phyloP scores from a whole-genome alignment of 2,888 invertebrate species.

The Phortica magna region DNA sequence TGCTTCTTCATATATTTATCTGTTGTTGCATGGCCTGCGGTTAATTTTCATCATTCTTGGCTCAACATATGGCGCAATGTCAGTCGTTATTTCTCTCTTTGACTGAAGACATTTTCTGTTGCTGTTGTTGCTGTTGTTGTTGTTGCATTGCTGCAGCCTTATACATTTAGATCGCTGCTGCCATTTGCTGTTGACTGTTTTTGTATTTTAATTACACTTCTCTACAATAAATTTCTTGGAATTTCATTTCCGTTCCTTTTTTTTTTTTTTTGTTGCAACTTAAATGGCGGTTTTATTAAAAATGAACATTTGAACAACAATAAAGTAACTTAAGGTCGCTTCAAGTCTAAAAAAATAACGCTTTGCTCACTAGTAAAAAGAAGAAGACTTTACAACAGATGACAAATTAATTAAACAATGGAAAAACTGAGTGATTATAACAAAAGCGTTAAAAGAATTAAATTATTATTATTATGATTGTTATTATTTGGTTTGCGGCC shows the following conservation, averaged over 20 bases:
- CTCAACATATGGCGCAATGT: constrained; percentile 55
- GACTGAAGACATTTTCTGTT: constrained; percentile 53
- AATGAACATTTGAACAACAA: too few species aligned
- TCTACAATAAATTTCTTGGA: constrained; percentile 45
- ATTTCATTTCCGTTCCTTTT: constrained; percentile 34
- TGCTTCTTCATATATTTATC: background rate
- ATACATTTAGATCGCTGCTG: constrained; percentile 1
- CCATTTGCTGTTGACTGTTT: constrained; percentile 13
- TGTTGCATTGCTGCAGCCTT: background rate
- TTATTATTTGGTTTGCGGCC: background rate
- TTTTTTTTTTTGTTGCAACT: background rate
- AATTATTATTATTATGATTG: constrained; percentile 10
- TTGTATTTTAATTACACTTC: constrained; percentile 31
- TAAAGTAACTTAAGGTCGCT: too few species aligned
- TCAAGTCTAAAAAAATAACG: too few species aligned
- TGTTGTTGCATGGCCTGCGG: constrained; percentile 47
- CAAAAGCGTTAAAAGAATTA: background rate
- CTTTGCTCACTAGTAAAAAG: background rate
- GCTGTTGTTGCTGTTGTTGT: background rate
- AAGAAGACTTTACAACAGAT: background rate
- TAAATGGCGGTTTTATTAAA: too few species aligned
- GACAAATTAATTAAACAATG: constrained; percentile 14
- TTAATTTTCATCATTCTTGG: constrained; percentile 42
- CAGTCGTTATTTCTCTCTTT: constrained; percentile 39
- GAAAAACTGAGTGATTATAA: background rate